These are phyloP conservation scores for Cerceris ruficornis DNA, from an alignment of 2,888 invertebrate species.

Conservation along the genomic window DNA sequence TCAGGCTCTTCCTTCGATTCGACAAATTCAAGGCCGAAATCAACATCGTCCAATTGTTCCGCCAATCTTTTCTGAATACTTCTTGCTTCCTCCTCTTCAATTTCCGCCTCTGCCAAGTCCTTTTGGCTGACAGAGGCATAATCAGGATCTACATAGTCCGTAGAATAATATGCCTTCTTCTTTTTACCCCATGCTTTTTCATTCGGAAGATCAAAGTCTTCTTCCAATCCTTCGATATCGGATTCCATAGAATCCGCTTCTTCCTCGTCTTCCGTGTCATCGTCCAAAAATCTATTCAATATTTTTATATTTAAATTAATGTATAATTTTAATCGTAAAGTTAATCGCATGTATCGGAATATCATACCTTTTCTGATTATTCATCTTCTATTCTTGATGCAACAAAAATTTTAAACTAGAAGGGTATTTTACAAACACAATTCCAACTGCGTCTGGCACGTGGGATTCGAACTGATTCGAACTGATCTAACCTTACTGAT, in stretches of 20 bases:
- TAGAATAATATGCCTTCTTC: conserved; percentile 90
- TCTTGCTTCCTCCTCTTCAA: conserved; percentile 93
- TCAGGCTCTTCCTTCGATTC: conserved; percentile 70
- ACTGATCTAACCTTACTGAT: too few species aligned
- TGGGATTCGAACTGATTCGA: too few species aligned
- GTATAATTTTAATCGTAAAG: too few species aligned
- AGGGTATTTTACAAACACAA: neutral
- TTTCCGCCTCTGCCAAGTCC: conserved; percentile 88
- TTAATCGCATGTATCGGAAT: neutral
- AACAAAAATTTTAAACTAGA: neutral
- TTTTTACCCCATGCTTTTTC: conserved; percentile 94
- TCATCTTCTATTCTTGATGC: conserved; percentile 26
- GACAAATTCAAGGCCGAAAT: conserved; percentile 86
- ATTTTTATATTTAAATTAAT: conserved; percentile 61
- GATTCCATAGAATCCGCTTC: conserved; percentile 80
- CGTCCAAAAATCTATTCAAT: conserved; percentile 78
- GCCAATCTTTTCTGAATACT: conserved; percentile 90
- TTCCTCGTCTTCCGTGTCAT: conserved; percentile 81
- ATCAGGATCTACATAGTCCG: conserved; percentile 95
- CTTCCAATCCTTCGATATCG: conserved; percentile 89
- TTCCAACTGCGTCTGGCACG: too few species aligned
- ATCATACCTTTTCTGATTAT: conserved; percentile 38
- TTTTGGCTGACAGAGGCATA: conserved; percentile 85
- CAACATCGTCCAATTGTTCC: conserved; percentile 90
- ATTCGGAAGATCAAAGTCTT: conserved; percentile 88